Base-by-base conservation (phyloP, 2,113 vertebrate genomes). In the Caracal caracal region DNA sequence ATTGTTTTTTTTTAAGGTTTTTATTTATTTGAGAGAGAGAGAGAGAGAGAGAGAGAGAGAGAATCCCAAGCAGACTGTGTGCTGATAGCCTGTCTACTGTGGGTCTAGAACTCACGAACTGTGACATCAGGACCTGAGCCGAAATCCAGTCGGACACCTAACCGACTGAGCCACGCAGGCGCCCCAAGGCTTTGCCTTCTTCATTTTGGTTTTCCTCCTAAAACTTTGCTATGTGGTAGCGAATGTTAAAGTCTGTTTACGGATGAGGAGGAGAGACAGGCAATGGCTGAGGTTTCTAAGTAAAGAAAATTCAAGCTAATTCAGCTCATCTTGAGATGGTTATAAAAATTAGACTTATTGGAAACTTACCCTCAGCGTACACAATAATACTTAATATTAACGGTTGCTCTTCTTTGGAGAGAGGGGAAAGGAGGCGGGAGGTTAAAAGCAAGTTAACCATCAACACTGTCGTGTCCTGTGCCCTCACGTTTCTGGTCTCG, bases 291-390 rank as follows among this genome's bases (percentile, higher is more conserved):
- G 12, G 22, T 95, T 96, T 78, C 15, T 66, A 65, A 92, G 16
- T 71, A 51, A 73, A 76, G 80, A 95, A 90, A 63, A 43, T 93
- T 78, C 35, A 75, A 17, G 22, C 30, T 85, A 53, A 95, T 89
- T 90, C 53, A 94, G 43, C 73, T 94, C 49, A 86, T 75, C 73
- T 93, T 93, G 28, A 93, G 24, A 49, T 89, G 12, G n/a, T 94
- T 78, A 73, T 75, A 66, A 95, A 97, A 90, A 95, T 53, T 82
- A 80, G n/a, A 70, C 35, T 61, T 91, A 81, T 85, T 6, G 65
- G 82, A 90, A 84, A 65, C 71, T 37, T 66, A 91, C 61, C 10
- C 1, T 70, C 90, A 24, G 24, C n/a, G 65, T 93, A 35, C 78
- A 88, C 76, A 81, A 40, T 88, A 68, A n/a, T 90, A 81, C 51